Percentiles rank a stretch among this genome's conserved stretches.
Evolutionary conservation across 2,797 vertebrate species (phyloP).

Genomic region (Phoeniculus purpureus): DNA sequence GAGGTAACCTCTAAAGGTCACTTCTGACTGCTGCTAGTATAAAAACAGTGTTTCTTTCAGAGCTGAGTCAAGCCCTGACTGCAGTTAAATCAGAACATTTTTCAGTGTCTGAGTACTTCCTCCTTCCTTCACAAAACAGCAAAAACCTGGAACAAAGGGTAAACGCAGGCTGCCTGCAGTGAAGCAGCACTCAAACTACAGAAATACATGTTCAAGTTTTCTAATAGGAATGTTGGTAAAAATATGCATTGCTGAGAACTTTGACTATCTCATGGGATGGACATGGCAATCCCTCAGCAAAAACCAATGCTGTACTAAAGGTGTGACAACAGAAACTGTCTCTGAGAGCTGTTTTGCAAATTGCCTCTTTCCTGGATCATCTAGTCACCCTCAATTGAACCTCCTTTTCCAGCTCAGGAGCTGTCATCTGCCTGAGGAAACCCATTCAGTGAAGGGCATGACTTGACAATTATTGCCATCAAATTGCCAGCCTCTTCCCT

Average conservation of each 20-base stretch:
- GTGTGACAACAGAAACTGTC: slow-evolving; percentile 1
- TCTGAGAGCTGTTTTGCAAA: background rate
- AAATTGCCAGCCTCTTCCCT: background rate
- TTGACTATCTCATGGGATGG: slow-evolving; percentile 18
- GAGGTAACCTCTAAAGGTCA: background rate
- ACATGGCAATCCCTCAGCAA: background rate
- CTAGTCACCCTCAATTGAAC: background rate
- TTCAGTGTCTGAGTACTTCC: background rate
- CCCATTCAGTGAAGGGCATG: background rate
- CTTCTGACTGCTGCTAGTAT: background rate
- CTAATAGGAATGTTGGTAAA: slow-evolving; percentile 78
- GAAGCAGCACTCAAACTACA: slow-evolving; percentile 65
- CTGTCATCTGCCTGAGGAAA: background rate
- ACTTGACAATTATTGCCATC: background rate
- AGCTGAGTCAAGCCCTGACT: background rate
- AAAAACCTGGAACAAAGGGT: background rate
- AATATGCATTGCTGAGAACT: background rate
- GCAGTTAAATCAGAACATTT: background rate
- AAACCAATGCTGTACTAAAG: background rate
- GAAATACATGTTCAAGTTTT: slow-evolving; percentile 62
- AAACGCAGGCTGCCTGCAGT: slow-evolving; percentile 23
- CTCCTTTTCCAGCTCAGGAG: background rate
- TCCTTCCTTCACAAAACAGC: slow-evolving; percentile 48
- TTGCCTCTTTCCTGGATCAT: background rate
- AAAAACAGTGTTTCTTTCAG: background rate